Percentiles rank a stretch among this genome's conserved stretches.
Evolutionary conservation across 2,797 vertebrate species (phyloP).

Genomic region (Hozukius guyotensis): DNA sequence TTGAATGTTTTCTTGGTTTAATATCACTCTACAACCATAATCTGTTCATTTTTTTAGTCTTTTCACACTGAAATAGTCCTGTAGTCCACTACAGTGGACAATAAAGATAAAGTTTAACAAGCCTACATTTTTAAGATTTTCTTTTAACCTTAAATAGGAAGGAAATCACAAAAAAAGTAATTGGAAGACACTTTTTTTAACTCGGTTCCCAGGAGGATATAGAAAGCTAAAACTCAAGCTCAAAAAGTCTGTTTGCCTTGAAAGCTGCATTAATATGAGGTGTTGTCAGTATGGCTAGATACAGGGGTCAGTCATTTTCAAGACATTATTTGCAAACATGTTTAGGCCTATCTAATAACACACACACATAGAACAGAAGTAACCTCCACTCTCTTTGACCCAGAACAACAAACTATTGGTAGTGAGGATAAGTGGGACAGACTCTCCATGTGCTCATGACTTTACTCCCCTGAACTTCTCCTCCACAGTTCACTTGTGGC

Average conservation of each 20-base stretch:
- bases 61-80: too few species aligned
- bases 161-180: too few species aligned
- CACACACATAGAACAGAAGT: background rate
- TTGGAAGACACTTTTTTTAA: too few species aligned
- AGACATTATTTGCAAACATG: background rate
- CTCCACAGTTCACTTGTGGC: conserved; percentile 45
- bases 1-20: too few species aligned
- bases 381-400: background rate
- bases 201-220: too few species aligned
- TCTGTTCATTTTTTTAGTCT: too few species aligned
- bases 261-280: background rate
- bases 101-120: too few species aligned
- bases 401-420: background rate
- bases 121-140: fast-evolving
- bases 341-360: background rate
- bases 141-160: too few species aligned
- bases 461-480: conserved; percentile 49
- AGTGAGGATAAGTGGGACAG: background rate
- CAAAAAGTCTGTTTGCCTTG: background rate
- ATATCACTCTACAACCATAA: too few species aligned
- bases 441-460: conserved; percentile 39
- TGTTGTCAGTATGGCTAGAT: background rate
- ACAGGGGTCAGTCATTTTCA: background rate
- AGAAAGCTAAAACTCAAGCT: background rate
- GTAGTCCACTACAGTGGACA: too few species aligned